Evolutionary conservation across 2,113 vertebrate species (phyloP).

Genomic region (Mus pahari): DNA sequence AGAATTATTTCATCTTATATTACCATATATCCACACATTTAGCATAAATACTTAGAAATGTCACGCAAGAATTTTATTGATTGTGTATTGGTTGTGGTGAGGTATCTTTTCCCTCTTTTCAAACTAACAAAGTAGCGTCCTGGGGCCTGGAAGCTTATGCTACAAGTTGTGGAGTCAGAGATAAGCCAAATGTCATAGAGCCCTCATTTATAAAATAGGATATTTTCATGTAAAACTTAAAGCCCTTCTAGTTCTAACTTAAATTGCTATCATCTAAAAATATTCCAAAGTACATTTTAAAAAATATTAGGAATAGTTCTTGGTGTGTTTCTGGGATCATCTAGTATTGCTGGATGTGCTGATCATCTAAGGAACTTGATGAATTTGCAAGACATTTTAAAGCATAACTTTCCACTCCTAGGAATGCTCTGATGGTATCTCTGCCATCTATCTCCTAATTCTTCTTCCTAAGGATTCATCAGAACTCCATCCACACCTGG

Average conservation of each 20-base stretch:
- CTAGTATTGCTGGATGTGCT: not conserved
- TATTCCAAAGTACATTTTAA: not conserved
- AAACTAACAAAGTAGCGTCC: not conserved
- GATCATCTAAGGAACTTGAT: not conserved
- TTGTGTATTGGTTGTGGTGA: not conserved
- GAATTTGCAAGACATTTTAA: not conserved
- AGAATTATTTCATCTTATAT: not conserved
- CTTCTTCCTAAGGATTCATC: not conserved
- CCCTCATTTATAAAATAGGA: slow-evolving; percentile 14
- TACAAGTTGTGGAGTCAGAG: not conserved
- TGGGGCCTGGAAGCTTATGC: not conserved
- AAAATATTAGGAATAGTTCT: not conserved
- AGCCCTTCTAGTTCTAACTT: not conserved
- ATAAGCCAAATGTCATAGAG: not conserved
- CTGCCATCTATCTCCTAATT: not conserved
- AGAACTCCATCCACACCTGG: not conserved
- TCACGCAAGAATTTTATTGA: not conserved
- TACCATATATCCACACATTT: not conserved
- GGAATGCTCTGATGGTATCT: too few relatives aligned
- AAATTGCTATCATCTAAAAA: not conserved
- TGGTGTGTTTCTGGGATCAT: not conserved
- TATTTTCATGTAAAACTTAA: not conserved
- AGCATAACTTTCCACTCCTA: not conserved
- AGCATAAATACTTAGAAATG: slow-evolving; percentile 1
- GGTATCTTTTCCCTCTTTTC: not conserved